A percentile compares a stretch with the other conserved stretches of the same genome.
phyloP scores from a whole-genome alignment of 2,888 invertebrate genomes.

The Automeris io region DNA sequence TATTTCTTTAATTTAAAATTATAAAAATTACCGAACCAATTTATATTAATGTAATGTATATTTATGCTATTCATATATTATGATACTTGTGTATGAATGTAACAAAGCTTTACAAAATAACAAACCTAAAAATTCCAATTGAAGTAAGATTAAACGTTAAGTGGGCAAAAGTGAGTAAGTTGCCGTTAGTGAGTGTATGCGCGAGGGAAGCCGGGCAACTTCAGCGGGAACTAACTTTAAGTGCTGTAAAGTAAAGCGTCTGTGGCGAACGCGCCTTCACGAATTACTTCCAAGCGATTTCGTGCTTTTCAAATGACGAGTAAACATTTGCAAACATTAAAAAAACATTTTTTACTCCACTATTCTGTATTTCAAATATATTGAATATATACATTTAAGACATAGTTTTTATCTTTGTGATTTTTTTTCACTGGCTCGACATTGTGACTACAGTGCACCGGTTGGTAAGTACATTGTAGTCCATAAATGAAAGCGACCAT shows the following conservation, averaged over 20 bases:
- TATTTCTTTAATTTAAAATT: too few species aligned
- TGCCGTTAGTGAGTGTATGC: constrained; percentile 55
- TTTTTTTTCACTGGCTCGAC: too few species aligned
- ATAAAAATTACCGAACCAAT: too few species aligned
- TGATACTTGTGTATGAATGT: too few species aligned
- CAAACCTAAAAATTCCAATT: not conserved
- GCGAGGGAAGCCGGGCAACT: constrained; percentile 48
- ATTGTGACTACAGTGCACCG: too few species aligned
- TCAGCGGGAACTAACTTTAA: constrained; percentile 51
- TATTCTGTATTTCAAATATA: too few species aligned
- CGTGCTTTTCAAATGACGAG: constrained; percentile 53
- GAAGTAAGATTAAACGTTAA: constrained; percentile 23
- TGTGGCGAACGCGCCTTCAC: constrained; percentile 49
- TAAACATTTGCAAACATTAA: constrained; percentile 16
- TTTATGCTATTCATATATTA: too few species aligned
- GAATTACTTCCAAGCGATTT: constrained; percentile 65
- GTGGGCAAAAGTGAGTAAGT: constrained; percentile 54
- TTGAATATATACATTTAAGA: too few species aligned
- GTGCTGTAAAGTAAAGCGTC: constrained; percentile 52
- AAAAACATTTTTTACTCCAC: not conserved
- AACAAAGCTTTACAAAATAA: not conserved
- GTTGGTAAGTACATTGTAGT: too few species aligned
- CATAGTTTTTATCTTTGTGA: too few species aligned
- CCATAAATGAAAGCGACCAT: too few species aligned
- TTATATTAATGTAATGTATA: too few species aligned